Base-by-base conservation (phyloP, 2,888 invertebrate species). In the Conomelus anceps region DNA sequence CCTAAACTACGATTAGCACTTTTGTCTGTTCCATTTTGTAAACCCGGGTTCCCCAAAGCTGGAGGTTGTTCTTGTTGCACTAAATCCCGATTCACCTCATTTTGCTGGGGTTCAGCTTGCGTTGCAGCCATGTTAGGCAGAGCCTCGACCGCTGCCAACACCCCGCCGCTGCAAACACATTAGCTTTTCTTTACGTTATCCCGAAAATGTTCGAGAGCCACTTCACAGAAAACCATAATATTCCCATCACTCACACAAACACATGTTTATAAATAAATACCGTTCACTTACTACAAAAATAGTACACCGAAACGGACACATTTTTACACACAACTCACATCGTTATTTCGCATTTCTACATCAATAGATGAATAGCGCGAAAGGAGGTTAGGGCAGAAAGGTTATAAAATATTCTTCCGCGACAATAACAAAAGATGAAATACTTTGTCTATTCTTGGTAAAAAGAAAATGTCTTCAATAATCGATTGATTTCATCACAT, bases 41-140 rank as follows among this genome's bases (percentile, higher is more conserved):
- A 92, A 90, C 91, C 92, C 92, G 93, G 93, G 95, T 96, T 96
- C 94, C 95, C 95, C 94, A 95, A 95, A 94, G 95, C 95, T 94
- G 94, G 94, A 94, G 94, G 95, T 94, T 95, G 95, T 93, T 95
- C 95, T 93, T 95, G 94, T 94, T 95, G 94, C 94, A 94, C 95
- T 94, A 95, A 95, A 93, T 95, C 95, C 93, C 95, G 94, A 94
- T 95, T 95, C 94, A 94, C 94, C 91, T 96, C 96, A 95, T 96
- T 96, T 95, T 96, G 96, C 94, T 96, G 96, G 94, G 96, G 95
- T 95, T 96, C 96, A 94, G 96, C 96, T 95, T 96, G 96, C 95
- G 96, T 96, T 95, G 96, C 96, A 96, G 96, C 96, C 96, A 96
- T 96, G 95, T 96, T 96, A 92, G 92, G 92, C 93, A 93, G 93